Evolutionary conservation across 2,888 invertebrate species (phyloP).

Genomic region (Campoplex capitator): DNA sequence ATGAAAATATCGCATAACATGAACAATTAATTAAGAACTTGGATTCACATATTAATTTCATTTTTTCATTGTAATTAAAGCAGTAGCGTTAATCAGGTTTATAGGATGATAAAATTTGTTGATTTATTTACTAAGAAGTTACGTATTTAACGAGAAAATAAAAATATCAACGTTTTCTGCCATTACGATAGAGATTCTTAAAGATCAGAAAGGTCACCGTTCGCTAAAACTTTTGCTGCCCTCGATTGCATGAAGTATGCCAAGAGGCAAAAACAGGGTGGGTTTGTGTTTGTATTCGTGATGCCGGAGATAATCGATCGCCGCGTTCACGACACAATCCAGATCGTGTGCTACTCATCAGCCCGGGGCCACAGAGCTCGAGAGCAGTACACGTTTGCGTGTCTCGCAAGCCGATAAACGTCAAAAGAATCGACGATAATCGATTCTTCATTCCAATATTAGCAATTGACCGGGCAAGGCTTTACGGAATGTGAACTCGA

Average conservation of each 20-base stretch:
- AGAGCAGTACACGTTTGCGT: background rate
- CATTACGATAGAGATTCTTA: background rate
- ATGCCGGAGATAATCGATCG: constrained; percentile 42
- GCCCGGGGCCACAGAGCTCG: background rate
- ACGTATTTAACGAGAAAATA: background rate
- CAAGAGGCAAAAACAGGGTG: constrained; percentile 18
- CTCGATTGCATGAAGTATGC: constrained; percentile 9
- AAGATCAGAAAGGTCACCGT: background rate
- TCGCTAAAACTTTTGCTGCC: background rate
- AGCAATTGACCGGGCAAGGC: constrained; percentile 51
- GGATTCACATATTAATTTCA: background rate
- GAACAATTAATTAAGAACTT: background rate
- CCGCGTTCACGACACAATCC: constrained; percentile 35
- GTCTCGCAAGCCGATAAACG: constrained; percentile 15
- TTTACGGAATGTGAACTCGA: background rate
- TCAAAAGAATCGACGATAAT: constrained; percentile 26
- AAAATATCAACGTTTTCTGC: background rate
- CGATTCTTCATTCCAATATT: constrained; percentile 55
- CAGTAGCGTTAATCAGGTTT: background rate
- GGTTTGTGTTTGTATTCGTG: constrained; percentile 22
- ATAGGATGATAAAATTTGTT: background rate
- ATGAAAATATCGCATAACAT: background rate
- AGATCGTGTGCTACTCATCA: constrained; percentile 37
- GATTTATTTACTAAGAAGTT: background rate
- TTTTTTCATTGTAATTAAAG: background rate